These are phyloP conservation scores for Parochlus steinenii DNA, from an alignment of 2,888 invertebrate genomes.

Conservation along the genomic window DNA sequence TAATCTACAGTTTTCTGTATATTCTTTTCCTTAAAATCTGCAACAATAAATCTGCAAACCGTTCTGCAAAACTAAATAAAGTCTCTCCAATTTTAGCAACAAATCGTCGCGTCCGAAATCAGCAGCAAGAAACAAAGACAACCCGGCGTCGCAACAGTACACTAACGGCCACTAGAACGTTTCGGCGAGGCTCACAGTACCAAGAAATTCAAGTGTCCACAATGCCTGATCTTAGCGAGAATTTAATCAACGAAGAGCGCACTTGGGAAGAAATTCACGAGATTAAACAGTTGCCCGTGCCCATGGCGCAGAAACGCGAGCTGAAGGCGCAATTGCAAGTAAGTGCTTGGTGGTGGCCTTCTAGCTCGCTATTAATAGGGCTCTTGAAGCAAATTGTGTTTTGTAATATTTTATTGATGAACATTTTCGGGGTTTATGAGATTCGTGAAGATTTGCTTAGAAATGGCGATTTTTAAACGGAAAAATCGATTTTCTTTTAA, in stretches of 20 bases:
- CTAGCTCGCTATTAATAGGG: neutral
- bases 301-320: slow-evolving; percentile 66
- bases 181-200: slow-evolving; percentile 32
- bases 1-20: neutral
- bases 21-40: neutral
- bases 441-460: too few species aligned
- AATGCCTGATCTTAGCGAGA: slow-evolving; percentile 66
- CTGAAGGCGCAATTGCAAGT: slow-evolving; percentile 65
- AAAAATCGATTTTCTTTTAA: too few species aligned
- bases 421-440: too few species aligned
- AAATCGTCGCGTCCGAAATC: slow-evolving; percentile 45
- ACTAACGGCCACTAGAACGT: slow-evolving; percentile 33
- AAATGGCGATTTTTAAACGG: too few species aligned
- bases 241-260: slow-evolving; percentile 62
- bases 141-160: slow-evolving; percentile 35
- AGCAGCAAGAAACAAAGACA: slow-evolving; percentile 39
- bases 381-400: neutral
- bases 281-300: slow-evolving; percentile 68
- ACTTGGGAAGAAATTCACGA: slow-evolving; percentile 78
- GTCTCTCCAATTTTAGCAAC: slow-evolving; percentile 34
- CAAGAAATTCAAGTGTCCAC: slow-evolving; percentile 57
- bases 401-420: too few species aligned
- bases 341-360: too few species aligned
- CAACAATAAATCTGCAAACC: neutral
- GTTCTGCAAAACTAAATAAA: neutral